phyloP scores from a whole-genome alignment of 37 sponge, comb jelly and placozoan genomes.

The Crambe crambe region DNA sequence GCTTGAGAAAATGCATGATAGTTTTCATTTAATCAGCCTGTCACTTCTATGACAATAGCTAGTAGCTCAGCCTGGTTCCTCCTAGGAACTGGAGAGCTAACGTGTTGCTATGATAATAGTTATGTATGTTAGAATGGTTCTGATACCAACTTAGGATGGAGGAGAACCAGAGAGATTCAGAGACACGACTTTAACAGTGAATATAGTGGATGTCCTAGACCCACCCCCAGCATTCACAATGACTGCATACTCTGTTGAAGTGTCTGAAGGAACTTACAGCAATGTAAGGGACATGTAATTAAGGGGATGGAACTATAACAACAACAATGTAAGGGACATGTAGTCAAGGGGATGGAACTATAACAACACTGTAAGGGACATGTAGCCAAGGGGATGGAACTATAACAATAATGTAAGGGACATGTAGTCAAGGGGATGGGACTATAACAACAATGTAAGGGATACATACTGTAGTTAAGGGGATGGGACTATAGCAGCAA shows the following conservation, averaged over 20 bases:
- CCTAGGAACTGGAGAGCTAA: too few relatives aligned
- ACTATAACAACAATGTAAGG: slow-evolving; percentile 24
- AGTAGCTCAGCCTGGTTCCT: too few relatives aligned
- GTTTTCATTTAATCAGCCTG: too few relatives aligned
- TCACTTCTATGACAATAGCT: too few relatives aligned
- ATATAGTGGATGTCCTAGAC: slow-evolving; percentile 5
- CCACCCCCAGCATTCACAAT: slow-evolving; percentile 24
- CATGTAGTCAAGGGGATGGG: too few relatives aligned
- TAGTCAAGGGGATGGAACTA: too few relatives aligned
- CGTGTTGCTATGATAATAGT: too few relatives aligned
- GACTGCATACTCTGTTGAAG: slow-evolving; percentile 3
- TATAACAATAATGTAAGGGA: slow-evolving; percentile 21
- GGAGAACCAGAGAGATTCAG: neutral
- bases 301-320: too few relatives aligned
- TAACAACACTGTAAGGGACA: slow-evolving; percentile 13
- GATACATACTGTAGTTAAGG: too few relatives aligned
- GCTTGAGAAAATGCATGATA: too few relatives aligned
- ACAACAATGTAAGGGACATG: slow-evolving; percentile 19
- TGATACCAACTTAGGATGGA: slow-evolving; percentile 15
- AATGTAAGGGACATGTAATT: slow-evolving; percentile 15
- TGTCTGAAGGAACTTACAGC: slow-evolving; percentile 29
- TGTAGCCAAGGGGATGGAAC: too few relatives aligned
- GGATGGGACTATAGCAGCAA: too few relatives aligned
- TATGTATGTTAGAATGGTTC: neutral
- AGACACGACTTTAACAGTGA: slow-evolving; percentile 18